Evolutionary conservation across 2,888 invertebrate genomes (phyloP).

Genomic region (Diadromus collaris): DNA sequence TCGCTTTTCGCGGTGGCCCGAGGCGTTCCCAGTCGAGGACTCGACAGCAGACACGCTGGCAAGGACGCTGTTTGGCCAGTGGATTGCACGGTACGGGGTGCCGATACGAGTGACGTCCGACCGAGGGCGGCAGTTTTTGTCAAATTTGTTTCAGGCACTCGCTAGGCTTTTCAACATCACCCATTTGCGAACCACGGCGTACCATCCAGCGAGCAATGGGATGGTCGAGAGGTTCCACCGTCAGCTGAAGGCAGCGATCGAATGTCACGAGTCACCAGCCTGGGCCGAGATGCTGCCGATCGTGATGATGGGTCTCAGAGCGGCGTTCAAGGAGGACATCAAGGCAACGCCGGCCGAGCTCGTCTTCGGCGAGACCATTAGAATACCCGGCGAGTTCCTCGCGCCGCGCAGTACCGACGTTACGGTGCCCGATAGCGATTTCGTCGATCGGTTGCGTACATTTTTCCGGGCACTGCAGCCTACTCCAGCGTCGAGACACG

Average conservation of each 20-base stretch:
- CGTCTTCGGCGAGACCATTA: conserved; percentile 65
- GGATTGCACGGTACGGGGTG: conserved; percentile 59
- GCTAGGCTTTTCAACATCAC: conserved; percentile 23
- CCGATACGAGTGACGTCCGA: conserved; percentile 63
- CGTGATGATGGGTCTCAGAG: conserved; percentile 66
- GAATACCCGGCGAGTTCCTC: conserved; percentile 69
- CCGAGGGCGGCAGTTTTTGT: conserved; percentile 65
- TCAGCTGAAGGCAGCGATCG: conserved; percentile 63
- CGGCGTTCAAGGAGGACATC: conserved; percentile 69
- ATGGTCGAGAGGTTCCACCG: conserved; percentile 64
- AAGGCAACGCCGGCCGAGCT: conserved; percentile 65
- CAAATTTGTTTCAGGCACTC: conserved; percentile 57
- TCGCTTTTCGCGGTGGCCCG: conserved; percentile 23
- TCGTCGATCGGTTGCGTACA: conserved; percentile 1
- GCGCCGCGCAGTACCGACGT: neutral
- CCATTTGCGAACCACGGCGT: conserved; percentile 47
- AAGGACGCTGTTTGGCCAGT: conserved; percentile 45
- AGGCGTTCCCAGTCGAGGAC: conserved; percentile 27
- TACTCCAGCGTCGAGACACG: conserved; percentile 15
- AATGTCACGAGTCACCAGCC: conserved; percentile 53
- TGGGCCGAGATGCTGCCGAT: conserved; percentile 66
- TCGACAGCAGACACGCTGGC: conserved; percentile 61
- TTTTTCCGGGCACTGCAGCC: conserved; percentile 3
- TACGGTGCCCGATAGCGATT: neutral
- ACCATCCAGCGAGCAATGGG: conserved; percentile 53